Evolutionary conservation across 2,113 vertebrate genomes (phyloP).

Genomic region (Leucopsar rothschildi): DNA sequence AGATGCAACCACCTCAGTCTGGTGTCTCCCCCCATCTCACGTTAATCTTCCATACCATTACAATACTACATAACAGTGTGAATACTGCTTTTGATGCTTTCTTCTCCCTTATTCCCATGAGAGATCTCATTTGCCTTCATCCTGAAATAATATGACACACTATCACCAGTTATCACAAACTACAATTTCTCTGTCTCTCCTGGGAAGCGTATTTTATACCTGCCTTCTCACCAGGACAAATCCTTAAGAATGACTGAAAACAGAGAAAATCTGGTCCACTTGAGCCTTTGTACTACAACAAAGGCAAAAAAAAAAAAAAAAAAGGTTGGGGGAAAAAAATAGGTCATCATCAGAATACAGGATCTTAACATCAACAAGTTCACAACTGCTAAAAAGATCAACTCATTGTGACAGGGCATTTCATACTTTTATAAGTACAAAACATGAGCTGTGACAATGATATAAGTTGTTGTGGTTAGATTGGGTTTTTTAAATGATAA

Average conservation of each 20-base stretch:
- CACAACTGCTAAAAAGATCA: not conserved
- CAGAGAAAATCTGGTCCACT: not conserved
- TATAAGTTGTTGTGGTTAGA: not conserved
- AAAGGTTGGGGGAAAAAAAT: rapidly evolving
- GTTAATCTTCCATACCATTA: not conserved
- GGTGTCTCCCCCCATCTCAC: not conserved
- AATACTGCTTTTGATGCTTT: not conserved
- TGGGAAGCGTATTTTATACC: not conserved
- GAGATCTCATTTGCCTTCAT: not conserved
- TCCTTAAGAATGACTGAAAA: not conserved
- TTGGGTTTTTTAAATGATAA: not conserved
- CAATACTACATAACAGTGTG: not conserved
- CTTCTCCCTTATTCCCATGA: not conserved
- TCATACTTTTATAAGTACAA: not conserved
- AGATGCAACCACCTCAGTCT: not conserved
- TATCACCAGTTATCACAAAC: not conserved
- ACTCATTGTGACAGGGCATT: not conserved
- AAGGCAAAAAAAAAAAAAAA: not conserved
- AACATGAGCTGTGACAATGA: not conserved
- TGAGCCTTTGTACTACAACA: not conserved
- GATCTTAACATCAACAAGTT: not conserved
- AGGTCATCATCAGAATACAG: not conserved
- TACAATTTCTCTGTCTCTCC: not conserved
- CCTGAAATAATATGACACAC: not conserved
- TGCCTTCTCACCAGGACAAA: not conserved